Conservation (phyloP, 2,888 invertebrate genomes). For the Orchesellides sinensis region DNA sequence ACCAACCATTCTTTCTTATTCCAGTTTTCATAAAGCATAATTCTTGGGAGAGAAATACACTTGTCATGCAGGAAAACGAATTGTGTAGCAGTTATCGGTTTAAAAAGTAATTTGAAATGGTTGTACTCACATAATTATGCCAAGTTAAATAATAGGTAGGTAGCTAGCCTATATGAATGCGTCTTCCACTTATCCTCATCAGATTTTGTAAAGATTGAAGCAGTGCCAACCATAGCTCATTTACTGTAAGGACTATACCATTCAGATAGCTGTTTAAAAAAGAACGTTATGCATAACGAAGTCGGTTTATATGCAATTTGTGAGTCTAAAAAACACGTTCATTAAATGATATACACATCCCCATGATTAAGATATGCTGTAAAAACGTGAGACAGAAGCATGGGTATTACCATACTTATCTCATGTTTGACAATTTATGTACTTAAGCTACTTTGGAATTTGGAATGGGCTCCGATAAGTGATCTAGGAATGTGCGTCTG, state of each 20-base stretch:
- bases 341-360: neutral
- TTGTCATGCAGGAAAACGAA: too few species aligned
- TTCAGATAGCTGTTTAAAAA: too few species aligned
- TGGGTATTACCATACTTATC: neutral
- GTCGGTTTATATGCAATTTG: too few species aligned
- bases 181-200: neutral
- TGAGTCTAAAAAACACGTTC: too few species aligned
- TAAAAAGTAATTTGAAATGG: conserved; percentile 36
- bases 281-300: too few species aligned
- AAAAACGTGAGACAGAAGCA: neutral
- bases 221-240: too few species aligned
- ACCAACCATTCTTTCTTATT: neutral
- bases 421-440: conserved; percentile 21
- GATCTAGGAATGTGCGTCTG: conserved; percentile 41
- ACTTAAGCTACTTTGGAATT: conserved; percentile 31
- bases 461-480: conserved; percentile 31
- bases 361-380: neutral
- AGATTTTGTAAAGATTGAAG: conserved; percentile 14
- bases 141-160: conserved; percentile 7
- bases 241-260: too few species aligned
- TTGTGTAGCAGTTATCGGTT: conserved; percentile 4
- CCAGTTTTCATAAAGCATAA: conserved; percentile 7
- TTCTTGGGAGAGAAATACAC: neutral
- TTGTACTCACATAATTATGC: conserved; percentile 36
- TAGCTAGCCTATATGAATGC: too few species aligned